Base-by-base conservation (phyloP, 2,888 invertebrate species). In the Salticus scenicus region DNA sequence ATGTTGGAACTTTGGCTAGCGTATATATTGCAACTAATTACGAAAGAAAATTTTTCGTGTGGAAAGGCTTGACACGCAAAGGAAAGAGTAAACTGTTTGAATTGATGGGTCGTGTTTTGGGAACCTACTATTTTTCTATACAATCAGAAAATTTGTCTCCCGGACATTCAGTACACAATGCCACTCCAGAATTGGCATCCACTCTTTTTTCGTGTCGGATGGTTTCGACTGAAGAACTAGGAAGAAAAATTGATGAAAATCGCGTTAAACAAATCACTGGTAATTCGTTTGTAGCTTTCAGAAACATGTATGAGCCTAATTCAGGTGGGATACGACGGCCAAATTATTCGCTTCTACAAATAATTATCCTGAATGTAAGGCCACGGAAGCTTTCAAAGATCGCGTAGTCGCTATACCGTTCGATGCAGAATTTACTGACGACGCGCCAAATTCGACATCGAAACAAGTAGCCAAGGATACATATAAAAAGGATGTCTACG, bases 241-340 rank as follows among this genome's bases (percentile, higher is more conserved):
- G 10, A 4, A 10, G 37, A 7, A 37, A 37, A 10, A 7, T 37
- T 4, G 10, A 66, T 30, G 79, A 80, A n/a, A 80, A 80, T 30
- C 31, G 72, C 1, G 66, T 80, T 7, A 80, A 80, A 17, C 72
- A 80, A 33, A 72, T 73, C 8, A 80, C 79, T 1, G 79, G 79
- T 5, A 27, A 72, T 30, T 73, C 72, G 1, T 14, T n/a, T 1
- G 67, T 73, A 0, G 7, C 66, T 0, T 80, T 80, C 27, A 37
- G 79, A 17, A 72, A 72, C 27, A 20, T 73, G 73, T 80, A 80
- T 14, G 63, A 63, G 24, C 28, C 4, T 4, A 37, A 37, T 37
- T 4, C 37, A 4, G 37, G 37, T 7, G 37, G 37, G 10, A 37
- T 37, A 24, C 78, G 0, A 78, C 70, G 0, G 70, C 78, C 31